These are phyloP conservation scores for Leptinotarsa undecemlineata DNA, from an alignment of 1,140 invertebrate genomes.

Conservation along the genomic window DNA sequence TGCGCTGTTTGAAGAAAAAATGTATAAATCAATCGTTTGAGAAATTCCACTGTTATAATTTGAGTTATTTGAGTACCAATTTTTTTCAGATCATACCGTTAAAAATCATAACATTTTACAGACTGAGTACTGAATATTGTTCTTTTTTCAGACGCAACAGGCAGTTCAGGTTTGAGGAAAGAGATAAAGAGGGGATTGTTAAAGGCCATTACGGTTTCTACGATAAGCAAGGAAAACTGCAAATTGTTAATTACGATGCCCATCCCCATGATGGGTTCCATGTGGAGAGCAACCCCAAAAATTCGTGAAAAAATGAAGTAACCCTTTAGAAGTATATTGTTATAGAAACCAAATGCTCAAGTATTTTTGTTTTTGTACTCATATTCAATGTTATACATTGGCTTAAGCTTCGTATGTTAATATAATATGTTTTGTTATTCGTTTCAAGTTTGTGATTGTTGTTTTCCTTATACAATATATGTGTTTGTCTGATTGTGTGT, in stretches of 20 bases:
- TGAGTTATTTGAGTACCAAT: no score
- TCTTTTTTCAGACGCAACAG: slow-evolving; percentile 69
- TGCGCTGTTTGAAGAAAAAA: no score
- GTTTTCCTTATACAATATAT: slow-evolving; percentile 17
- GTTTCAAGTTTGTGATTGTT: slow-evolving; percentile 8
- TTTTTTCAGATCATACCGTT: no score
- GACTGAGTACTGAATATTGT: no score
- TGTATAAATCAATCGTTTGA: no score
- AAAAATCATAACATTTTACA: no score
- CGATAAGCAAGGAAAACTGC: slow-evolving; percentile 77
- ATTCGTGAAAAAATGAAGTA: slow-evolving; percentile 8
- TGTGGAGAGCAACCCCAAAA: slow-evolving; percentile 46
- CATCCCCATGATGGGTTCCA: slow-evolving; percentile 73
- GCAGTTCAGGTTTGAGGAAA: slow-evolving; percentile 81
- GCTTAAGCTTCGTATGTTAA: background rate
- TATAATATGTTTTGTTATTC: slow-evolving; percentile 3
- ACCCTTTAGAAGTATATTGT: background rate
- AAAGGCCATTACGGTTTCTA: slow-evolving; percentile 84
- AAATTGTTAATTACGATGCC: slow-evolving; percentile 77
- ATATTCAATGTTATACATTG: slow-evolving; percentile 17
- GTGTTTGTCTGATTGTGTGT: no score
- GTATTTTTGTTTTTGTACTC: background rate
- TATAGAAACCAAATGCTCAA: slow-evolving; percentile 9
- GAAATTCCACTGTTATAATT: no score
- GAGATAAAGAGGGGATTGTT: slow-evolving; percentile 74